Evolutionary conservation across 2,797 vertebrate genomes (phyloP).

Genomic region (Glossophaga mutica): DNA sequence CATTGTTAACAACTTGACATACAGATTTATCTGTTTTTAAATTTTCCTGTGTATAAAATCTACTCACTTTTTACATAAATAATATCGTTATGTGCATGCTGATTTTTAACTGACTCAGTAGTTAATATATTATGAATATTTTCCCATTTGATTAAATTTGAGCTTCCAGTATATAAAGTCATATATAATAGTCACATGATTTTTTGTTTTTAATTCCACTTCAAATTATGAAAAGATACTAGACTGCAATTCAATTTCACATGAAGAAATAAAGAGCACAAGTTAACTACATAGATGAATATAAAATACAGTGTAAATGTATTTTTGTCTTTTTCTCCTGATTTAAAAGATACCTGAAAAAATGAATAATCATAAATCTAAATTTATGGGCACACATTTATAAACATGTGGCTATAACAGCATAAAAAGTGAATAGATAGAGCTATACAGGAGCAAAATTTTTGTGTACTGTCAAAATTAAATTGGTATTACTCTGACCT

Average conservation of each 20-base stretch:
- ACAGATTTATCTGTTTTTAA: not conserved
- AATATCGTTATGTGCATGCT: not conserved
- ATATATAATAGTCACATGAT: not conserved
- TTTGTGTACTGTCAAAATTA: constrained; percentile 8
- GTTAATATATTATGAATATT: not conserved
- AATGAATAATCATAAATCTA: not conserved
- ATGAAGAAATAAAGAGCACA: not conserved
- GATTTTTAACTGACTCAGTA: not conserved
- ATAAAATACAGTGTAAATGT: not conserved
- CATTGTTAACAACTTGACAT: not conserved
- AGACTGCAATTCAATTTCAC: not conserved
- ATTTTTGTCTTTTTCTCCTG: not conserved
- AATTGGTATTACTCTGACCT: not conserved
- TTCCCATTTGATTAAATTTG: not conserved
- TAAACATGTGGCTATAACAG: not conserved
- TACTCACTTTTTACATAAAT: not conserved
- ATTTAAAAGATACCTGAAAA: constrained; percentile 21
- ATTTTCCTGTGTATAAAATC: not conserved
- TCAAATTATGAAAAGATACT: not conserved
- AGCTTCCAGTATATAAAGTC: not conserved
- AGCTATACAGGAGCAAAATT: not conserved
- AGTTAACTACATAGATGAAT: not conserved
- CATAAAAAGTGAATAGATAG: not conserved
- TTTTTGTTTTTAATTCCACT: not conserved
- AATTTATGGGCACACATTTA: not conserved